A percentile compares a stretch with the other conserved stretches of the same genome.
Conservation (phyloP, 2,888 invertebrate genomes). For the Allolobophora icterica region DNA sequence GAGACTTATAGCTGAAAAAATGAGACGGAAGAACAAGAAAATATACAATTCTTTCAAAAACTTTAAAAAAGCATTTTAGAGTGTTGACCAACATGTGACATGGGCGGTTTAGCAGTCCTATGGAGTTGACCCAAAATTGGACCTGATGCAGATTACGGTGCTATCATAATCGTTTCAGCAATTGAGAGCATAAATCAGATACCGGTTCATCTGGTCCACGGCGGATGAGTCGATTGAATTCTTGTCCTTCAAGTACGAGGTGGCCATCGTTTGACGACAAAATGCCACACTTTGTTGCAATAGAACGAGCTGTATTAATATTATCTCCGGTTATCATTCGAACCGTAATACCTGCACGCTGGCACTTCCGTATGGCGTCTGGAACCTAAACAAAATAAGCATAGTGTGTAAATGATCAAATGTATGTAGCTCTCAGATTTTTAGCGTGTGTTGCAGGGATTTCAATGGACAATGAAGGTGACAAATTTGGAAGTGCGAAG, state of each 20-base stretch:
- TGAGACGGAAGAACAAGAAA: too few relatives aligned
- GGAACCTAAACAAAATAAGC: slow-evolving; percentile 71
- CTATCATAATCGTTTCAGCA: too few relatives aligned
- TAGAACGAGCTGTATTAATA: slow-evolving; percentile 96
- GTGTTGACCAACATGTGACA: too few relatives aligned
- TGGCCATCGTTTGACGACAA: slow-evolving; percentile 88
- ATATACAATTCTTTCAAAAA: too few relatives aligned
- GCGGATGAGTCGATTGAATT: slow-evolving; percentile 90
- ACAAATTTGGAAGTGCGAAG: too few relatives aligned
- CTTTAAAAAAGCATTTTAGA: too few relatives aligned
- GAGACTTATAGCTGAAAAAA: too few relatives aligned
- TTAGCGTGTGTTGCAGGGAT: too few relatives aligned
- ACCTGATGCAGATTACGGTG: too few relatives aligned
- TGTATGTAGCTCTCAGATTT: not conserved
- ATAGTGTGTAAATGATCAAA: not conserved
- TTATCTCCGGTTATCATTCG: slow-evolving; percentile 99
- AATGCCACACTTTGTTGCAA: slow-evolving; percentile 96
- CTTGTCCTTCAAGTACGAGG: slow-evolving; percentile 93
- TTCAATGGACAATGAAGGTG: too few relatives aligned
- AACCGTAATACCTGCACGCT: slow-evolving; percentile 96
- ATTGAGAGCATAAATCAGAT: slow-evolving; percentile 49
- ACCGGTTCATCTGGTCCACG: slow-evolving; percentile 68
- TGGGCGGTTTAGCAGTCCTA: too few relatives aligned
- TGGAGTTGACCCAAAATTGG: too few relatives aligned
- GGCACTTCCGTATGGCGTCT: slow-evolving; percentile 93